A percentile compares a stretch with the other conserved stretches of the same genome.
These are phyloP conservation scores for Helicoverpa zea DNA, from an alignment of 1,140 invertebrate genomes.

Conservation along the genomic window DNA sequence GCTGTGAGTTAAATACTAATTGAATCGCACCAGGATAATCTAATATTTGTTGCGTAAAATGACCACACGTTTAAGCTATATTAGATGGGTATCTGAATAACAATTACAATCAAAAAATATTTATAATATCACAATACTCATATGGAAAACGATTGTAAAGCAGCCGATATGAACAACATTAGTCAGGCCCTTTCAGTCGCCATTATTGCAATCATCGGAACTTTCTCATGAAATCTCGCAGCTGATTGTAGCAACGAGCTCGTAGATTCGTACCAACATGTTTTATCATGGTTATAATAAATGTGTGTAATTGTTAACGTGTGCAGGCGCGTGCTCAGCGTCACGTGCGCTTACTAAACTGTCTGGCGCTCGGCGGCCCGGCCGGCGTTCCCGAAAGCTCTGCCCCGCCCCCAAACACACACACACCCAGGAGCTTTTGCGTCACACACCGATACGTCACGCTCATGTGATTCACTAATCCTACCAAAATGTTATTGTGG, in stretches of 20 bases:
- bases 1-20: not conserved
- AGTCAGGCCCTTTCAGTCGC: not conserved
- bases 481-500: conserved; percentile 20
- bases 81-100: conserved; percentile 9
- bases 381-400: conserved; percentile 64
- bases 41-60: conserved; percentile 1
- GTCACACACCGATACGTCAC: conserved; percentile 52
- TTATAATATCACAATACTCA: not conserved
- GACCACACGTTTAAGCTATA: not conserved
- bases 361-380: not conserved
- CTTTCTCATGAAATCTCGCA: conserved; percentile 5
- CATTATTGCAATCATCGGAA: not conserved
- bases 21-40: not conserved
- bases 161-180: not conserved
- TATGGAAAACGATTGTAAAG: not conserved
- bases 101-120: not conserved
- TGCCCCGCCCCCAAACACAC: conserved; percentile 58
- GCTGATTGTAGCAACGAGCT: not conserved
- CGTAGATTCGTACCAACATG: not conserved
- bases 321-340: conserved; percentile 58
- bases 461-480: conserved; percentile 2
- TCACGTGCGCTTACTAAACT: conserved; percentile 69
- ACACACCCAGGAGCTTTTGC: conserved; percentile 61
- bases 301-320: conserved; percentile 8
- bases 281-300: conserved; percentile 6